Conservation (phyloP, 2,113 vertebrate genomes). For the Diglossa brunneiventris region DNA sequence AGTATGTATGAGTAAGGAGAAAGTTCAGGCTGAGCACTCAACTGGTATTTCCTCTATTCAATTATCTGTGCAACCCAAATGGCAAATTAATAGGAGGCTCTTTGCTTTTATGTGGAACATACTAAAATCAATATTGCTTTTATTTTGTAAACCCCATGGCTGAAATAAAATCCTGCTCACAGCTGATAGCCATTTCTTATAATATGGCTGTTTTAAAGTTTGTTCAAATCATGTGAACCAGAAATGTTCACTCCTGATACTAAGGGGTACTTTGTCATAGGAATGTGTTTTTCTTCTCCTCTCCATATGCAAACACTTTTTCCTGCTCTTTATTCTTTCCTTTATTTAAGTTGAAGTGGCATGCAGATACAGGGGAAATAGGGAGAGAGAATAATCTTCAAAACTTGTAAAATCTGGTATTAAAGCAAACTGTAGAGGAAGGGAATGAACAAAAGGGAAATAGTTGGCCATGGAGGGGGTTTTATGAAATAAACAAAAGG, state of each 20-base stretch:
- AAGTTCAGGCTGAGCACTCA: background rate
- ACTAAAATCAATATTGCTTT: background rate
- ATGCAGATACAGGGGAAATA: background rate
- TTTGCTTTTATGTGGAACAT: conserved; percentile 3
- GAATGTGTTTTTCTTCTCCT: background rate
- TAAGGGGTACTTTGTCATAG: background rate
- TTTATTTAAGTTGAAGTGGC: background rate
- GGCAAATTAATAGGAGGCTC: background rate
- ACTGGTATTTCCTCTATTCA: background rate
- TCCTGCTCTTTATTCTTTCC: background rate
- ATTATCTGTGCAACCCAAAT: conserved; percentile 20
- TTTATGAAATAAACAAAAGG: background rate
- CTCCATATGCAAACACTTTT: background rate
- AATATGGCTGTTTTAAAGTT: background rate
- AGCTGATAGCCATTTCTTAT: background rate
- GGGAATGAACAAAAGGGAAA: background rate
- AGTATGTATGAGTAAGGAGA: background rate
- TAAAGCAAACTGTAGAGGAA: background rate
- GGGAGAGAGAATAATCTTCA: background rate
- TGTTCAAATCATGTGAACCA: background rate
- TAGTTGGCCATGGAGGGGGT: background rate
- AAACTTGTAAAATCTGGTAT: background rate
- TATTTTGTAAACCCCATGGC: conserved; percentile 23
- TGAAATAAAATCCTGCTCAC: conserved; percentile 38
- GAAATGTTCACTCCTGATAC: background rate